Evolutionary conservation across 2,888 invertebrate species (phyloP).

Genomic region (Phortica okadai): DNA sequence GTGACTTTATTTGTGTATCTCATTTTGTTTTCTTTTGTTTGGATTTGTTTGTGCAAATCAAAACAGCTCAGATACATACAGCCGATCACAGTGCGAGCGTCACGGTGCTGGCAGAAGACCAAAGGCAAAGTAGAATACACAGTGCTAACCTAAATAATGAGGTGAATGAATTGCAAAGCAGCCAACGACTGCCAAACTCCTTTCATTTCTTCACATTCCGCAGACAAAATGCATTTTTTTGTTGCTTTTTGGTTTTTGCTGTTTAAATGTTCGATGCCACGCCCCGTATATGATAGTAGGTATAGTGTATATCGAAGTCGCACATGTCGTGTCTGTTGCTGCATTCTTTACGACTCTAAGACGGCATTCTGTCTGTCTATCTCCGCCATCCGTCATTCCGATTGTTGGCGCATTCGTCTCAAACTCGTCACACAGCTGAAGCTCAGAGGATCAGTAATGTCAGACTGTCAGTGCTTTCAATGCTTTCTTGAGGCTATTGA

Average conservation of each 20-base stretch:
- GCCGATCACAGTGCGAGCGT: too few species aligned
- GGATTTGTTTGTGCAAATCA: background rate
- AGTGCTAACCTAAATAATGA: background rate
- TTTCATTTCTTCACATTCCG: too few species aligned
- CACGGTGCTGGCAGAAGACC: too few species aligned
- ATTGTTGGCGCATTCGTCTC: background rate
- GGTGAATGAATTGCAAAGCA: constrained; percentile 10
- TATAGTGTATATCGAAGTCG: too few species aligned
- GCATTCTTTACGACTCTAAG: too few species aligned
- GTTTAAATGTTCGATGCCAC: too few species aligned
- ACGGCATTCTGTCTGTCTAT: background rate
- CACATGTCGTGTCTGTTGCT: too few species aligned
- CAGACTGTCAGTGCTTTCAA: background rate
- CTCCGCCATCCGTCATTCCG: background rate
- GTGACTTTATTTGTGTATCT: background rate
- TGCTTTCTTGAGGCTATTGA: background rate
- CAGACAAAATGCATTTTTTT: too few species aligned
- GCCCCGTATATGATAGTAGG: too few species aligned
- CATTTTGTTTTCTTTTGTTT: background rate
- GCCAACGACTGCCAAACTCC: background rate
- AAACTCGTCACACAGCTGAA: background rate
- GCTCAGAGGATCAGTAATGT: background rate
- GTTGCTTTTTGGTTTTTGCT: too few species aligned
- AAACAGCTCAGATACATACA: background rate
- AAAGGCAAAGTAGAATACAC: background rate